Evolutionary conservation across 2,797 vertebrate species (phyloP).

Genomic region (Etheostoma nigrum): DNA sequence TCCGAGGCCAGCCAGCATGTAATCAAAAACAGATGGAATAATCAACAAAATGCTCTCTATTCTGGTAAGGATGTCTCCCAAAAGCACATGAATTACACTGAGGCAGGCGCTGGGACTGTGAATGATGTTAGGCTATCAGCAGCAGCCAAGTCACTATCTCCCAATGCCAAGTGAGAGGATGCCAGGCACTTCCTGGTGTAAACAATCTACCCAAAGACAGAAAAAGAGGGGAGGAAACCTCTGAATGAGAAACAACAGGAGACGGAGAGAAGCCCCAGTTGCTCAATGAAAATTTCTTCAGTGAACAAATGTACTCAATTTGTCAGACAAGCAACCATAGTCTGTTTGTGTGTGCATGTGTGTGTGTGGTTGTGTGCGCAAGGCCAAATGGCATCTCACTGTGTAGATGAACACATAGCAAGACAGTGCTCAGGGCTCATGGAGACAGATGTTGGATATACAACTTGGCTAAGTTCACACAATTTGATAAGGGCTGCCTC

Average conservation of each 20-base stretch:
- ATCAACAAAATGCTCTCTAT: constrained; percentile 81
- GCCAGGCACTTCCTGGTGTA: constrained; percentile 83
- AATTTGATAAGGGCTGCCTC: constrained; percentile 63
- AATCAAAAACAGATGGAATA: constrained; percentile 84
- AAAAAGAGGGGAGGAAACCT: constrained; percentile 76
- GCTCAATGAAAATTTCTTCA: constrained; percentile 77
- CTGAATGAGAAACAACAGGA: constrained; percentile 79
- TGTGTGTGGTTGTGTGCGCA: constrained; percentile 27
- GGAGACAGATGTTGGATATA: constrained; percentile 72
- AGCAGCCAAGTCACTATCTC: constrained; percentile 79
- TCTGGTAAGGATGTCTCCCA: constrained; percentile 82
- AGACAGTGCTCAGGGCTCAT: constrained; percentile 69
- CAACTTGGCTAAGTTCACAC: constrained; percentile 69
- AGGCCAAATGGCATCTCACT: constrained; percentile 73
- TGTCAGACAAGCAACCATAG: constrained; percentile 77
- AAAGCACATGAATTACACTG: constrained; percentile 80
- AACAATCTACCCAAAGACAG: constrained; percentile 78
- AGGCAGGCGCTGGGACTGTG: constrained; percentile 77
- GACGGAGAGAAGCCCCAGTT: constrained; percentile 75
- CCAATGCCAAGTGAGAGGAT: constrained; percentile 79
- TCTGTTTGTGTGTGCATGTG: constrained; percentile 58
- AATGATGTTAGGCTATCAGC: constrained; percentile 78
- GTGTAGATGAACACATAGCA: constrained; percentile 67
- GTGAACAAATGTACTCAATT: constrained; percentile 80
- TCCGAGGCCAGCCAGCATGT: constrained; percentile 72